A percentile compares a stretch with the other conserved stretches of the same genome.
Evolutionary conservation across 2,797 vertebrate genomes (phyloP).

Genomic region (Sphaeramia orbicularis): DNA sequence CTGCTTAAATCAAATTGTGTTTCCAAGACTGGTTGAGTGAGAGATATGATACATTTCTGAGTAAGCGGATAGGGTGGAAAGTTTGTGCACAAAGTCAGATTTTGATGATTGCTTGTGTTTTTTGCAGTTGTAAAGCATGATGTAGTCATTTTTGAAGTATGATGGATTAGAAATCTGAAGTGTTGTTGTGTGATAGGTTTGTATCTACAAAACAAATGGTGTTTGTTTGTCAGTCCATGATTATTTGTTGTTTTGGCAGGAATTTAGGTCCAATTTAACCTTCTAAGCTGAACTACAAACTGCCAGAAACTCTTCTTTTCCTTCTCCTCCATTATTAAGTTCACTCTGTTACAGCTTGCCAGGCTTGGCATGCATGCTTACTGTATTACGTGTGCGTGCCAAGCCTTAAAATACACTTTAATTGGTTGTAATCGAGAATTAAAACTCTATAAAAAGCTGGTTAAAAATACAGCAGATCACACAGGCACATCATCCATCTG

Average conservation of each 20-base stretch:
- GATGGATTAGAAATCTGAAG: no score
- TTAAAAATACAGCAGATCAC: not conserved
- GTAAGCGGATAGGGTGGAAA: no score
- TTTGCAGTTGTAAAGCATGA: no score
- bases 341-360: conserved; percentile 69
- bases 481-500: conserved; percentile 21
- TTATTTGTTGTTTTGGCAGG: no score
- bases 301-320: conserved; percentile 13
- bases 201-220: no score
- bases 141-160: not conserved
- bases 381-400: not conserved
- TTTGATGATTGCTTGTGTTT: no score
- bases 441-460: not conserved
- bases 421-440: not conserved
- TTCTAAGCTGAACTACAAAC: conserved; percentile 23
- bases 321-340: conserved; percentile 30
- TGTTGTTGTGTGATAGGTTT: no score
- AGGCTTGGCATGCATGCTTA: conserved; percentile 45
- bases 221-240: no score
- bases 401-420: conserved; percentile 4
- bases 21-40: no score
- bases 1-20: no score
- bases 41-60: no score
- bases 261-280: not conserved
- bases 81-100: no score